Conservation (phyloP, 37 sponge, comb jelly and placozoan genomes). For the Axinella damicornis region DNA sequence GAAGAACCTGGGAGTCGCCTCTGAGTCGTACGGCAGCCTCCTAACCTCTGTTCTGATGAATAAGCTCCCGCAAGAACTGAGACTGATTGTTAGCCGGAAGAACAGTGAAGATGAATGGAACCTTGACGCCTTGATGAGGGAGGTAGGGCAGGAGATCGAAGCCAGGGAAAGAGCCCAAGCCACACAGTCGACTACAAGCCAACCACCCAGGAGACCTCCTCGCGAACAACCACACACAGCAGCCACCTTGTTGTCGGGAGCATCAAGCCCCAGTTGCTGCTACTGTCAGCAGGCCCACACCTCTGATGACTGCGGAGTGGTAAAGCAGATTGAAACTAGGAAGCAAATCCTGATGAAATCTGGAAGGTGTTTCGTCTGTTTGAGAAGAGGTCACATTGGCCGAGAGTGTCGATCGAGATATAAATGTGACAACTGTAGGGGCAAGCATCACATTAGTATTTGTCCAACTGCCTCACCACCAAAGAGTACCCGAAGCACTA, state of each 20-base stretch:
- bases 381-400: slow-evolving; percentile 41
- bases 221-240: slow-evolving; percentile 7
- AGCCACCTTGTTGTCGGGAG: background rate
- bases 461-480: background rate
- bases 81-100: slow-evolving; percentile 20
- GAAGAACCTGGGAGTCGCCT: background rate
- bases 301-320: background rate
- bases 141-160: background rate
- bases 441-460: slow-evolving; percentile 26
- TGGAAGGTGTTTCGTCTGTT: slow-evolving; percentile 21
- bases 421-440: slow-evolving; percentile 6
- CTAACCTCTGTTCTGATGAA: background rate
- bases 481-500: no score
- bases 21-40: slow-evolving; percentile 3
- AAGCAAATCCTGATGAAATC: background rate
- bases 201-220: background rate
- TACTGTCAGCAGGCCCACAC: slow-evolving; percentile 2
- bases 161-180: slow-evolving; percentile 8
- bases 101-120: background rate
- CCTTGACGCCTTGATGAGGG: background rate
- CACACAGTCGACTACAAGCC: background rate
- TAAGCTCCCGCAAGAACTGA: slow-evolving; percentile 11
- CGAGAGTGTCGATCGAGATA: slow-evolving; percentile 28
- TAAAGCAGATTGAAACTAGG: background rate
- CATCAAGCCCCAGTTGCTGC: background rate